Percentiles rank a stretch among this genome's conserved stretches.
Conservation (phyloP, 92 coral and sea anemone species). For the Paramuricea clavata region DNA sequence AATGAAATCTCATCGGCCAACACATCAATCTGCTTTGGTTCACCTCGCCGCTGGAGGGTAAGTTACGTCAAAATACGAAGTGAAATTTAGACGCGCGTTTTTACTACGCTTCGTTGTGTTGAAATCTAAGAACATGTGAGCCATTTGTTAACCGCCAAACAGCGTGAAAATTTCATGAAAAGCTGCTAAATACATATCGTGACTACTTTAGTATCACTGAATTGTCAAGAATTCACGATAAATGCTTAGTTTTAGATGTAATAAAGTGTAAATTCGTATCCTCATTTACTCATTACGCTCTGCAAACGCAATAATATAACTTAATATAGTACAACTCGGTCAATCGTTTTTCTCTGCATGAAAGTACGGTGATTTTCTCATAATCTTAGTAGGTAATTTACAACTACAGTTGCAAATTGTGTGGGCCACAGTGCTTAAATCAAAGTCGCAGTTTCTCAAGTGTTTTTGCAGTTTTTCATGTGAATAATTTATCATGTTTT, state of each 20-base stretch:
- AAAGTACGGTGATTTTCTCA: background rate
- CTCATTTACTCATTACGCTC: too few species aligned
- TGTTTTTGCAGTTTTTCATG: background rate
- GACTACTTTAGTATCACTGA: background rate
- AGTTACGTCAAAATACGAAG: conserved; percentile 15
- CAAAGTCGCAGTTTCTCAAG: background rate
- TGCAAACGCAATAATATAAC: too few species aligned
- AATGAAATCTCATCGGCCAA: conserved; percentile 45
- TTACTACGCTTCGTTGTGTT: background rate
- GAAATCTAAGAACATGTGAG: too few species aligned
- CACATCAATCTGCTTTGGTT: conserved; percentile 81
- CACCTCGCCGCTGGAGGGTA: conserved; percentile 99
- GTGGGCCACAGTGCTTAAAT: background rate
- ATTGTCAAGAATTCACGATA: background rate
- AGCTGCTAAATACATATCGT: background rate
- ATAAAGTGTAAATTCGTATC: too few species aligned
- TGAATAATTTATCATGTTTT: background rate
- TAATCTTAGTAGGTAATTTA: too few species aligned
- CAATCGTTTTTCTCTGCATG: background rate
- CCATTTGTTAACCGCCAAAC: background rate
- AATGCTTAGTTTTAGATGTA: background rate
- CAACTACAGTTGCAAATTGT: background rate
- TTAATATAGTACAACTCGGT: too few species aligned
- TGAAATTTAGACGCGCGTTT: background rate
- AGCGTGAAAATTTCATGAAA: background rate